Evolutionary conservation across 2,888 invertebrate species (phyloP).

Genomic region (Apoderus coryli): DNA sequence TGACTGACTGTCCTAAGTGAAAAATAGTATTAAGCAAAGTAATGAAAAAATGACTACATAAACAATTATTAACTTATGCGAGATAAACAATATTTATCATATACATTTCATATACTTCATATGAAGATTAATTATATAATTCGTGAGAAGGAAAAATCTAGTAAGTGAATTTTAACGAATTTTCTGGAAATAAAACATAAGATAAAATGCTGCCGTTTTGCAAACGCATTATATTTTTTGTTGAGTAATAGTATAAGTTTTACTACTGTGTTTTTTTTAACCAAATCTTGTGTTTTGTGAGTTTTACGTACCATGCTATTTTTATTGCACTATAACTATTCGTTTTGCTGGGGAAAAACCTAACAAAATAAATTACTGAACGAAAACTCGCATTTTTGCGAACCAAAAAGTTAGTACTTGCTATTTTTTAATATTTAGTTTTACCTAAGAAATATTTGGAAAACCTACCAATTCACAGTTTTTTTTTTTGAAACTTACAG

Average conservation of each 20-base stretch:
- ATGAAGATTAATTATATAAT: too few relatives aligned
- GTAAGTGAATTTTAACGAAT: conserved; percentile 1
- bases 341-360: conserved; percentile 3
- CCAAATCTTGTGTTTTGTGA: conserved; percentile 1
- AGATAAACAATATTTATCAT: too few relatives aligned
- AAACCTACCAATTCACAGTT: conserved; percentile 1
- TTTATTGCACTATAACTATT: background rate
- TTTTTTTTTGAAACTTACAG: too few relatives aligned
- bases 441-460: too few relatives aligned
- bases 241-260: background rate
- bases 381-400: too few relatives aligned
- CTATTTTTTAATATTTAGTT: conserved; percentile 3
- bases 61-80: too few relatives aligned
- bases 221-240: conserved; percentile 1
- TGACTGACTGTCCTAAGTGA: too few relatives aligned
- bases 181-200: conserved; percentile 2
- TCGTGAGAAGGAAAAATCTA: conserved; percentile 3
- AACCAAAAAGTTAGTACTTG: too few relatives aligned
- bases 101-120: too few relatives aligned
- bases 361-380: too few relatives aligned
- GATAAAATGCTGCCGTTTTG: conserved; percentile 1
- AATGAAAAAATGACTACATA: too few relatives aligned
- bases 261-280: conserved; percentile 1
- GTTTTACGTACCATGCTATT: conserved; percentile 1
- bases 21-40: too few relatives aligned